A percentile compares a stretch with the other conserved stretches of the same genome.
Conservation (phyloP, 2,888 invertebrate genomes). For the Cheilosia pagana region DNA sequence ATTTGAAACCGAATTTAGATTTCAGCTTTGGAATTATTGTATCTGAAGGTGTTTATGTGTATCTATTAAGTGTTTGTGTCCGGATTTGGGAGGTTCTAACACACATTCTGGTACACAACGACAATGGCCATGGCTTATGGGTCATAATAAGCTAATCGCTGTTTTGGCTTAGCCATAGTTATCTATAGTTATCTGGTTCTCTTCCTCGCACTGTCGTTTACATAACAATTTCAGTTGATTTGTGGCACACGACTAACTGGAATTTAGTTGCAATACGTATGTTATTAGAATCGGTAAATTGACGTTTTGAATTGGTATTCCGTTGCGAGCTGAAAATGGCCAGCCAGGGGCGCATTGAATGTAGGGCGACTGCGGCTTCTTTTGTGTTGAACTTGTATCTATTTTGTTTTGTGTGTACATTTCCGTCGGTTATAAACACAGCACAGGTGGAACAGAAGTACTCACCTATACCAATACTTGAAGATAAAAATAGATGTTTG, state of each 20-base stretch:
- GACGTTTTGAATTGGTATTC: constrained; percentile 58
- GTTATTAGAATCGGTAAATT: constrained; percentile 45
- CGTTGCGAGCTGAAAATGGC: constrained; percentile 44
- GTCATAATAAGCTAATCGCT: constrained; percentile 67
- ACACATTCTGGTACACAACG: constrained; percentile 54
- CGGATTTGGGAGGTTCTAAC: constrained; percentile 72
- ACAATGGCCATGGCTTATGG: constrained; percentile 60
- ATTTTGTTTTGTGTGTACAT: constrained; percentile 11
- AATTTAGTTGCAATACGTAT: constrained; percentile 57
- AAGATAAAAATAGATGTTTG: constrained; percentile 52
- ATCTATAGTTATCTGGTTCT: not conserved
- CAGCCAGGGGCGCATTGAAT: constrained; percentile 30
- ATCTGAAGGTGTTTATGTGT: constrained; percentile 32
- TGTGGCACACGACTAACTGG: constrained; percentile 73
- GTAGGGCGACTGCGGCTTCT: constrained; percentile 50
- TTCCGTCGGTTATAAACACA: constrained; percentile 41
- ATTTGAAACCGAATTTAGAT: not conserved
- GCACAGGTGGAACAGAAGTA: constrained; percentile 31
- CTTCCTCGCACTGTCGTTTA: constrained; percentile 47
- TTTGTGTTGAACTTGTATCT: constrained; percentile 18
- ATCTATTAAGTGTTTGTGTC: constrained; percentile 57
- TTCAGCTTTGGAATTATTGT: constrained; percentile 5
- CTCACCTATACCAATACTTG: constrained; percentile 2
- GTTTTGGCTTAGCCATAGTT: constrained; percentile 38
- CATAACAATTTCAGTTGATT: constrained; percentile 66